Base-by-base conservation (phyloP, 2,797 vertebrate species). In the Etheostoma nigrum region DNA sequence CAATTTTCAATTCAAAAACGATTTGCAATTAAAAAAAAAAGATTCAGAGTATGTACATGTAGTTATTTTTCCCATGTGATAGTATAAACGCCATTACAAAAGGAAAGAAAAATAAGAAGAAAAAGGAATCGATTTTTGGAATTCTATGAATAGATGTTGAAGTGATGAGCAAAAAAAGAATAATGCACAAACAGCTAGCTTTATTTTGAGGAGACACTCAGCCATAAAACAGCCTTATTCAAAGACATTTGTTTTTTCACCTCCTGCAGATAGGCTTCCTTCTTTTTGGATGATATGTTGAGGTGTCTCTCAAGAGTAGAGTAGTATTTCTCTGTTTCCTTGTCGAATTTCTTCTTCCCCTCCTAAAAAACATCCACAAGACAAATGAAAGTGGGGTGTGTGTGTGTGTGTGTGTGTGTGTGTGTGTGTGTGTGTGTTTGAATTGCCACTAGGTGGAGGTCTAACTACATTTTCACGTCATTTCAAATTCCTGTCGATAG, bases 271-370 rank as follows among this genome's bases (percentile, higher is more conserved):
- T 97, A 97, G 25, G 97, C 93, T 86, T 99, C 98, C 91, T 99
- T 99, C 94, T 99, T 99, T 94, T 97, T 99, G 70, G 98, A 97
- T 61, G 98, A 99, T 88, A 99, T 88, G 95, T 94, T 97, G 93
- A 99, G 95, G 91, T 99, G 98, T 87, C 97, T 99, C 90, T 99
- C 98, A 81, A 99, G 95, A 30, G 96, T 95, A 52, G 97, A 97
- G 89, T 99, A 99, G 87, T 99, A 99, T 92, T 98, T 99, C 89
- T 99, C 98, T 23, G 97, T 98, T 92, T 99, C 98, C 88, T 99
- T 99, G 94, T 99, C 98, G 82, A 99, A 99, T 87, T 99, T 99
- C 95, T 99, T 99, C 93, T 99, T 99, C 85, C 96, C 98, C 82
- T 99, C 98, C 98, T 92, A 63, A 82, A 81, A 76, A 78, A 52